These are phyloP conservation scores for Perognathus longimembris DNA, from an alignment of 2,113 vertebrate species.

Conservation along the genomic window DNA sequence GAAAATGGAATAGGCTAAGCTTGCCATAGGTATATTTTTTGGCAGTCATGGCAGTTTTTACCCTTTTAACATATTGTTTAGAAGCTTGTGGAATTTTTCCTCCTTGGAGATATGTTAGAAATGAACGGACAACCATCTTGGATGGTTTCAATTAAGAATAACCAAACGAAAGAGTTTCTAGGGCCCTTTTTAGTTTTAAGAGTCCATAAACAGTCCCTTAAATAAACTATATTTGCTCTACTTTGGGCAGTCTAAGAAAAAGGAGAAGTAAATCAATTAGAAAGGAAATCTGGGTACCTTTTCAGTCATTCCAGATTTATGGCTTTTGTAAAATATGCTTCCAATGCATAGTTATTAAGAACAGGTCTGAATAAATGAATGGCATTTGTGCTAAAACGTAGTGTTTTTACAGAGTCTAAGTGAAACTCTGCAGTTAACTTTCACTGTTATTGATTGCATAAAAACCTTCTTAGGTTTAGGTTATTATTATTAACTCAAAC, in stretches of 20 bases:
- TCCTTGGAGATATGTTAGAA: constrained; percentile 67
- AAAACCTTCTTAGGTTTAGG: constrained; percentile 44
- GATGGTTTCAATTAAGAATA: constrained; percentile 78
- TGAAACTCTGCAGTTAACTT: constrained; percentile 69
- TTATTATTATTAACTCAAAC: constrained; percentile 62
- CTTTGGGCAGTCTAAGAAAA: constrained; percentile 55
- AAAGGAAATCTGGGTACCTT: constrained; percentile 72
- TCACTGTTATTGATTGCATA: constrained; percentile 67
- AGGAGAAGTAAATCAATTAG: constrained; percentile 77
- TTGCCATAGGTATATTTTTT: constrained; percentile 56
- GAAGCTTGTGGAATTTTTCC: constrained; percentile 65
- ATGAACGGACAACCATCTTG: constrained; percentile 63
- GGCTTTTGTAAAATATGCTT: constrained; percentile 74
- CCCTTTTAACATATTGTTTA: constrained; percentile 63
- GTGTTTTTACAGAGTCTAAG: constrained; percentile 65
- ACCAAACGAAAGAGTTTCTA: constrained; percentile 71
- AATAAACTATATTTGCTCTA: constrained; percentile 78
- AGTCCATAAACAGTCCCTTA: constrained; percentile 82
- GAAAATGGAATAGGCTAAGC: constrained; percentile 52
- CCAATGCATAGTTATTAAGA: constrained; percentile 74
- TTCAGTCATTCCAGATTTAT: constrained; percentile 71
- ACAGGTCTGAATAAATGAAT: constrained; percentile 63
- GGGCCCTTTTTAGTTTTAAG: constrained; percentile 79
- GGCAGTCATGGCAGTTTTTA: constrained; percentile 60
- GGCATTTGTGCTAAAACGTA: constrained; percentile 66